These are phyloP conservation scores for Archilochus colubris DNA, from an alignment of 2,113 vertebrate species.

Conservation along the genomic window DNA sequence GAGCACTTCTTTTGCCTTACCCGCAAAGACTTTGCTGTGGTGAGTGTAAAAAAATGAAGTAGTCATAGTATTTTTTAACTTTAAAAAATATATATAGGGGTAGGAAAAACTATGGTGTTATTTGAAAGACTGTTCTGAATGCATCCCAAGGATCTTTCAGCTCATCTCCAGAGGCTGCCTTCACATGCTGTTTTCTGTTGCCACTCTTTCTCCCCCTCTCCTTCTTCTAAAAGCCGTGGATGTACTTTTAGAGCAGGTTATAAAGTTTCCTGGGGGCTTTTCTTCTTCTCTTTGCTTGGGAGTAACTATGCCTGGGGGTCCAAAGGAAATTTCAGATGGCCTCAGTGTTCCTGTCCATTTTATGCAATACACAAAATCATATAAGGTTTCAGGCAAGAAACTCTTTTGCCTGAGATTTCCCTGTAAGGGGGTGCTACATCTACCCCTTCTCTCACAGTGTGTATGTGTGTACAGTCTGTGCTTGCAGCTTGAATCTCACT, in stretches of 20 bases:
- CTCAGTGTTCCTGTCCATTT: neutral
- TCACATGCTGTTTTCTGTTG: neutral
- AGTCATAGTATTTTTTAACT: neutral
- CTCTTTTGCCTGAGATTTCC: neutral
- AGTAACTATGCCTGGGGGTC: neutral
- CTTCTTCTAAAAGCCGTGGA: neutral
- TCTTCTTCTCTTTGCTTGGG: neutral
- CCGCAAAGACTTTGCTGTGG: neutral
- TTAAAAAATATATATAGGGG: neutral
- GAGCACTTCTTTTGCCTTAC: neutral
- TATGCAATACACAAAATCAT: neutral
- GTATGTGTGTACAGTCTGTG: neutral
- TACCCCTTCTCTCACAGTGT: neutral
- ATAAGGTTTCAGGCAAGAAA: neutral
- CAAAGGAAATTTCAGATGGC: neutral
- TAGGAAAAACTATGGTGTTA: neutral
- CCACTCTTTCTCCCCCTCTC: fast-evolving
- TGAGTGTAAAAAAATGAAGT: neutral
- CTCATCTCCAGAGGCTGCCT: neutral
- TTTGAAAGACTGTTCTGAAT: neutral
- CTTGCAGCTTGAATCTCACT: neutral
- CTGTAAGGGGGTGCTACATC: too few species aligned
- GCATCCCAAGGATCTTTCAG: neutral
- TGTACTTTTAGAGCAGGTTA: neutral
- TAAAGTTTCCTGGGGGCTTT: neutral